A percentile compares a stretch with the other conserved stretches of the same genome.
phyloP scores from a whole-genome alignment of 2,113 vertebrate genomes.

The Xiphophorus maculatus region DNA sequence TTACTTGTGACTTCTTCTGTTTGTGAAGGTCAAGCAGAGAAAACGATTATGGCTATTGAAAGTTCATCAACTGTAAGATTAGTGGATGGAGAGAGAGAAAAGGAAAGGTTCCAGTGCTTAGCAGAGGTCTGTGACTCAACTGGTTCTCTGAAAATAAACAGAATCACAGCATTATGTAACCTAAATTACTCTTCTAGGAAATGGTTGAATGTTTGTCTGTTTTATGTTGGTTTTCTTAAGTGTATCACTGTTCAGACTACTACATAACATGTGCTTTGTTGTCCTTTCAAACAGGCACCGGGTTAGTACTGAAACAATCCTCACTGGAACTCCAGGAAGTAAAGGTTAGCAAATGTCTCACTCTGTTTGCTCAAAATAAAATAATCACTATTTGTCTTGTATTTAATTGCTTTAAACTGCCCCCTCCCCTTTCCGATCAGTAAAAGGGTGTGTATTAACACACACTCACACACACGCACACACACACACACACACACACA shows the following conservation, averaged over 20 bases:
- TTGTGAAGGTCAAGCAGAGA: too few species aligned
- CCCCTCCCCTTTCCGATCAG: background rate
- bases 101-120: too few species aligned
- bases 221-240: background rate
- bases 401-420: background rate
- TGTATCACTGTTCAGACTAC: background rate
- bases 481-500: too few species aligned
- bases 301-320: background rate
- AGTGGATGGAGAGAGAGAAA: too few species aligned
- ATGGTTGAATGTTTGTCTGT: background rate
- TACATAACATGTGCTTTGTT: background rate
- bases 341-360: background rate
- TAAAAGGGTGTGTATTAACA: background rate
- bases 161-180: background rate
- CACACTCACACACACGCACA: too few species aligned
- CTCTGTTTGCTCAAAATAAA: background rate
- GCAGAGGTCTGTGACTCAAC: background rate
- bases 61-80: too few species aligned
- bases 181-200: background rate
- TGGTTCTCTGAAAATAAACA: background rate
- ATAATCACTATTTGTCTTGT: background rate
- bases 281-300: background rate
- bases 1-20: too few species aligned
- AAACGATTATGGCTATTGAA: too few species aligned
- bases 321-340: background rate